Base-by-base conservation (phyloP, 2,797 vertebrate species). In the Fistularia tabacaria region DNA sequence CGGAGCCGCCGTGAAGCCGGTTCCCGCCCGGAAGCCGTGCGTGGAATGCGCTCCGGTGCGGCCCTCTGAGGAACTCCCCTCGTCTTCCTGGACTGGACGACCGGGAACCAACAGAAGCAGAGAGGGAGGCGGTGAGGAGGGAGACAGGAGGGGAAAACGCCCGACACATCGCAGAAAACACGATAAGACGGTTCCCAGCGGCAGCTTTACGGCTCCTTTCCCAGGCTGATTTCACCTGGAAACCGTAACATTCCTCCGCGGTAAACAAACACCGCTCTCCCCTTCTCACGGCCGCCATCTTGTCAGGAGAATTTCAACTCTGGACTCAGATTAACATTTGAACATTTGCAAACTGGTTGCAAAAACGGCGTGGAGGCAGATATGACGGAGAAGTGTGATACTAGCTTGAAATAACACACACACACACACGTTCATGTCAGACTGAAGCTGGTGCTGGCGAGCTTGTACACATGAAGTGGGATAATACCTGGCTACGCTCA, bases 1-100 rank as follows among this genome's bases (percentile, higher is more conserved):
- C 50, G 54, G 39, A 14, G 69, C 58, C 51, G 69, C 10, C 39
- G 12, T 51, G 55, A 65, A 49, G 69, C 54, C 55, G 66, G 54
- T 53, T 71, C 71, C 82, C 42, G 64, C 72, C 73, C 49, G 59
- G 40, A 69, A 46, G 54, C 49, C 61, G 54, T 6, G 37, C 45
- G 59, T 62, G 46, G 78, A 61, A 46, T 50, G 61, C 38, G 62
- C 46, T 69, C 36, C 54, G 57, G 73, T 38, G 38, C 9, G 51
- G 56, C 55, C 64, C 59, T 59, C 85, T 0, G 52, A 81, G 74
- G 83, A 83, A 83, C 77, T 83, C 65, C 60, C 73, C 63, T 73
- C 60, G 54, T 73, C 76, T 79, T 84, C 80, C 80, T 82, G 77
- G 65, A 85, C 88, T 88, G 78, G 51, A 81, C 11, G 45, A 66